Percentiles rank a stretch among this genome's conserved stretches.
Evolutionary conservation across 2,888 invertebrate genomes (phyloP).

Genomic region (Leptodirus hochenwartii): DNA sequence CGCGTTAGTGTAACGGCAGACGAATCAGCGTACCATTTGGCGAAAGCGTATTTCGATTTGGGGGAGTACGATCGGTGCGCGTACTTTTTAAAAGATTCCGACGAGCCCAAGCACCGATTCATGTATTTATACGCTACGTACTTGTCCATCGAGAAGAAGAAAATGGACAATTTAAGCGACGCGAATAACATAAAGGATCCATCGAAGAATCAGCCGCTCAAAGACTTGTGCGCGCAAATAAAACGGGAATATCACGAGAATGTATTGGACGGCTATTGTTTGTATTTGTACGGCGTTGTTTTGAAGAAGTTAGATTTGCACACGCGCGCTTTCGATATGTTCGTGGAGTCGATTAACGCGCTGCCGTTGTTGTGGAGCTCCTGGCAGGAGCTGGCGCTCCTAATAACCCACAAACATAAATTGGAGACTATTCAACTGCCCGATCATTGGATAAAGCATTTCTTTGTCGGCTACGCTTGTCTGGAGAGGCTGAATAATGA

Average conservation of each 20-base stretch:
- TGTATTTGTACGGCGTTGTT: constrained; percentile 82
- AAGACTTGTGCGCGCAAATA: constrained; percentile 36
- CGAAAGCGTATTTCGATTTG: constrained; percentile 77
- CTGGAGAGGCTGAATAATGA: constrained; percentile 80
- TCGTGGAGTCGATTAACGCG: constrained; percentile 59
- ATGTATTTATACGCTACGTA: constrained; percentile 61
- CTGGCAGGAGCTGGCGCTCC: constrained; percentile 78
- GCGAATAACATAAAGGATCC: constrained; percentile 37
- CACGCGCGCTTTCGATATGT: constrained; percentile 56
- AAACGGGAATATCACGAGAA: constrained; percentile 36
- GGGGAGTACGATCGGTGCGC: constrained; percentile 83
- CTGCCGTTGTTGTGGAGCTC: constrained; percentile 88
- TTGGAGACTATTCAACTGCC: constrained; percentile 48
- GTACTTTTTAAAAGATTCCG: constrained; percentile 54
- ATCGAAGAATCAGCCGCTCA: constrained; percentile 32
- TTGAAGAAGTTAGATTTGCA: constrained; percentile 70
- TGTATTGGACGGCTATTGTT: constrained; percentile 69
- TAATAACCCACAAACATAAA: constrained; percentile 56
- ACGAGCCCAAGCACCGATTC: constrained; percentile 56
- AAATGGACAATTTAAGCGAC: constrained; percentile 59
- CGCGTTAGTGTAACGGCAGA: too few relatives aligned
- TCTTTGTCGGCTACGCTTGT: constrained; percentile 81
- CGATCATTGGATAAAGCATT: constrained; percentile 85
- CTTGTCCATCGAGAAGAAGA: constrained; percentile 58
- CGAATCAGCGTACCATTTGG: constrained; percentile 56